Base-by-base conservation (phyloP, 2,888 invertebrate species). In the Cheilosia vulpina region DNA sequence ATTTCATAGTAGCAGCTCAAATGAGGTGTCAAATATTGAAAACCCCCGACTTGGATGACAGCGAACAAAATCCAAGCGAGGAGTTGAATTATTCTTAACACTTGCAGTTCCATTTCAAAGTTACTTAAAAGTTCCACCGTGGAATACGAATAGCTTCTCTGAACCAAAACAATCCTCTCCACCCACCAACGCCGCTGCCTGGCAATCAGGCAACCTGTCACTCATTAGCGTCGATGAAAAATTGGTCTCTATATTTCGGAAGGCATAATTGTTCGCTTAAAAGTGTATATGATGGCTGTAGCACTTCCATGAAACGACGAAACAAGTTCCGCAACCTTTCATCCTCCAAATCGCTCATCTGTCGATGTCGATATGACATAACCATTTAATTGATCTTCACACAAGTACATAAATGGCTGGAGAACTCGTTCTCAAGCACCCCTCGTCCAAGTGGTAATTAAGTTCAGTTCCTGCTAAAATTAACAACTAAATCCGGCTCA, bases 301-400 rank as follows among this genome's bases (percentile, higher is more conserved):
- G 11, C 60, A 43, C 41, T 52, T 53, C 1, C 11, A 13, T 11
- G 34, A 31, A 34, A 24, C 7, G 4, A 17, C 24, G 19, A 65
- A 75, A 75, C 75, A 41, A 45, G 75, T 75, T 63, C 13, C 45
- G 45, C 43, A 27, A 58, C 24, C 21, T 17, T 15, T 55, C 38
- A 47, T 58, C 38, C 4, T 50, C 45, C 11, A 21, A 71, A 52
- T 27, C 9, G 41, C 50, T 17, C 38, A 17, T 19, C 27, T 27
- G 13, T n/a, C 34, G n/a, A 15, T 38, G 38, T 38, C 31, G 53
- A 63, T 45, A 73, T 75, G 75, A 75, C 75, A 66, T 66, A 75
- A 75, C 75, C 75, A 75, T 50, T 66, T 75, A 75, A 75, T 50
- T 66, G 75, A 66, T 57, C 75, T 58, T 75, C 75, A 17, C 21